Evolutionary conservation across 1,140 invertebrate genomes (phyloP).

Genomic region (Drosophila pachea): DNA sequence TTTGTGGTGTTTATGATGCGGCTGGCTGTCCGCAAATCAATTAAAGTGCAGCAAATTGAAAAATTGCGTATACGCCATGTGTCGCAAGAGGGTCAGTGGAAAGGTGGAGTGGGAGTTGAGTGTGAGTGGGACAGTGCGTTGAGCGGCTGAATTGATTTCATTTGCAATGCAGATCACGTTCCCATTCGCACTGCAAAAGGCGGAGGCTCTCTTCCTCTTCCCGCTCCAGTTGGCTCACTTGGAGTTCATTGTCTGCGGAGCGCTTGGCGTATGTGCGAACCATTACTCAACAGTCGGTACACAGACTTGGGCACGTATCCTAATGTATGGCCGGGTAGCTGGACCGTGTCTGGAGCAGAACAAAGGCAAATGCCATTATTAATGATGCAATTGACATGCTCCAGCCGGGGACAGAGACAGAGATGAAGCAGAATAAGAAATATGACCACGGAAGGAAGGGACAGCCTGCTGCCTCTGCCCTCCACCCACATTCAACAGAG

Average conservation of each 20-base stretch:
- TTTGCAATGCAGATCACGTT: slow-evolving; percentile 50
- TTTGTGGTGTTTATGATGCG: slow-evolving; percentile 12
- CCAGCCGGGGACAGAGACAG: slow-evolving; percentile 8
- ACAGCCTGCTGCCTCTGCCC: not conserved
- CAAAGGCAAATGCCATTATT: slow-evolving; percentile 62
- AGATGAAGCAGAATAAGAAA: slow-evolving; percentile 22
- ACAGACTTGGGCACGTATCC: slow-evolving; percentile 39
- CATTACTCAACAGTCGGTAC: slow-evolving; percentile 55
- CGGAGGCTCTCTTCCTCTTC: no score
- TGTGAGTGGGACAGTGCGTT: not conserved
- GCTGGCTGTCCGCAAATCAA: slow-evolving; percentile 13
- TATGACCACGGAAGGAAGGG: slow-evolving; percentile 14
- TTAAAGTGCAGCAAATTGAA: slow-evolving; percentile 34
- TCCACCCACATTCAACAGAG: slow-evolving; percentile 19
- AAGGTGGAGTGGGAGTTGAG: slow-evolving; percentile 8
- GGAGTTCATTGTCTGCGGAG: slow-evolving; percentile 57
- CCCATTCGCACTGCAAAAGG: slow-evolving; percentile 9
- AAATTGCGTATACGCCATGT: slow-evolving; percentile 30
- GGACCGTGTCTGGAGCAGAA: slow-evolving; percentile 15
- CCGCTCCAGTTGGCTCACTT: slow-evolving; percentile 6
- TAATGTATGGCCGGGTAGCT: slow-evolving; percentile 45
- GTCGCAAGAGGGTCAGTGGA: not conserved
- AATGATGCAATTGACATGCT: slow-evolving; percentile 69
- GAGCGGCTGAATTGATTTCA: not conserved
- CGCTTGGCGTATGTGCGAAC: slow-evolving; percentile 42